Evolutionary conservation across 2,888 invertebrate species (phyloP).

Genomic region (Vanessa cardui): DNA sequence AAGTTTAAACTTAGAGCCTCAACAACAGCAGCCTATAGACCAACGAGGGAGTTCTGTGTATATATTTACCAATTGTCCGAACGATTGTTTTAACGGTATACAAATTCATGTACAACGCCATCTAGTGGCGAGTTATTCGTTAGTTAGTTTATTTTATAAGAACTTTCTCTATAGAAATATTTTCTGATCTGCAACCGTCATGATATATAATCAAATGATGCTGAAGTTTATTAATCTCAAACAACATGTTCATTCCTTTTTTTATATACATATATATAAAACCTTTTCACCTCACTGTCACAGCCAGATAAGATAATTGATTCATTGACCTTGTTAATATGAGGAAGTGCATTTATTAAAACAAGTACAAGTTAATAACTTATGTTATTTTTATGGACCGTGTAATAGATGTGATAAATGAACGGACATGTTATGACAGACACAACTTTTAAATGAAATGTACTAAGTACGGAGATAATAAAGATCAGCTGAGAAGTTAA

Average conservation of each 20-base stretch:
- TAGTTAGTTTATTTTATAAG: no score
- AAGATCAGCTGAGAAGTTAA: not conserved
- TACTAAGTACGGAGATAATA: not conserved
- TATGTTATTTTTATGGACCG: constrained; percentile 6
- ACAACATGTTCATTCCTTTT: not conserved
- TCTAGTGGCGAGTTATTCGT: no score
- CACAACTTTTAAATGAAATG: not conserved
- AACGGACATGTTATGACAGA: constrained; percentile 1
- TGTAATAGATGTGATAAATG: constrained; percentile 9
- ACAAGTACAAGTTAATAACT: constrained; percentile 24
- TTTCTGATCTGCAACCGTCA: no score
- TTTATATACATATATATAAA: constrained; percentile 1
- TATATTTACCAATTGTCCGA: no score
- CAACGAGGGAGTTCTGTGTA: no score
- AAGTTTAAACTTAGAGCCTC: no score
- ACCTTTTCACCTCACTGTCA: constrained; percentile 31
- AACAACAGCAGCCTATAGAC: no score
- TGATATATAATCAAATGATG: no score
- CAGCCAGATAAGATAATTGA: constrained; percentile 32
- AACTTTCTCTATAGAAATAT: no score
- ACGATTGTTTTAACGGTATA: no score
- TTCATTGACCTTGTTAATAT: constrained; percentile 27
- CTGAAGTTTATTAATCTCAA: no score
- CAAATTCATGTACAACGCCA: no score
- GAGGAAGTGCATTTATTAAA: constrained; percentile 35